These are phyloP conservation scores for Tetramorium alpestre DNA, from an alignment of 1,140 invertebrate genomes.

Conservation along the genomic window DNA sequence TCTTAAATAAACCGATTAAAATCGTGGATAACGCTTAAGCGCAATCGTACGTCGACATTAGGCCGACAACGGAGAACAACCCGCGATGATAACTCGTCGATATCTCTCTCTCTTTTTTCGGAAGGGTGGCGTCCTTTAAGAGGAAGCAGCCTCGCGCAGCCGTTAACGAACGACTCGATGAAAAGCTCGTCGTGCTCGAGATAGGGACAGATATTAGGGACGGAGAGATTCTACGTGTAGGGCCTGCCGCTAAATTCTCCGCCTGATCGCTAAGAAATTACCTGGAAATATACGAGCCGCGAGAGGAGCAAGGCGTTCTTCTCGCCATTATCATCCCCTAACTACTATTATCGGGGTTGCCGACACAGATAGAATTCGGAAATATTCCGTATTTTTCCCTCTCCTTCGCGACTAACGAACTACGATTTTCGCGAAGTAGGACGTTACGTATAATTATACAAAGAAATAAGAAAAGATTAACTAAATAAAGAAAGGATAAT, in stretches of 20 bases:
- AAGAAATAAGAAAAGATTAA: not conserved
- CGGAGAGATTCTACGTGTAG: constrained; percentile 12
- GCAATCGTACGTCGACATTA: not conserved
- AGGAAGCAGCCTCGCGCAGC: constrained; percentile 25
- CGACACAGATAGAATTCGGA: constrained; percentile 25
- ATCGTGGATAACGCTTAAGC: constrained; percentile 21
- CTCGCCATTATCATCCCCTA: constrained; percentile 32
- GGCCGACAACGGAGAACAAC: constrained; percentile 24
- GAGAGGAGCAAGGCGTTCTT: not conserved
- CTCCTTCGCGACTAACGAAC: constrained; percentile 14
- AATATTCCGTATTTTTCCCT: not conserved
- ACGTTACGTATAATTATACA: not conserved
- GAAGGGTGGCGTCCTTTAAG: not conserved
- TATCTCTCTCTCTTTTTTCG: constrained; percentile 11
- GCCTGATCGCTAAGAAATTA: constrained; percentile 84
- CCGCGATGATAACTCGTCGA: constrained; percentile 51
- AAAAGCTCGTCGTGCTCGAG: constrained; percentile 82
- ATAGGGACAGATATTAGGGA: constrained; percentile 72
- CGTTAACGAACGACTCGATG: constrained; percentile 84
- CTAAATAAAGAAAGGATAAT: not conserved
- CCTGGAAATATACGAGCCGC: constrained; percentile 73
- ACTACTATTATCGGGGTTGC: constrained; percentile 33
- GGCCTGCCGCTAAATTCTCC: constrained; percentile 69
- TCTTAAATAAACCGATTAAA: constrained; percentile 25
- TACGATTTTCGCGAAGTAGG: not conserved